Percentiles rank a stretch among this genome's conserved stretches.
phyloP scores from a whole-genome alignment of 2,113 vertebrate species.

The Etheostoma cragini region DNA sequence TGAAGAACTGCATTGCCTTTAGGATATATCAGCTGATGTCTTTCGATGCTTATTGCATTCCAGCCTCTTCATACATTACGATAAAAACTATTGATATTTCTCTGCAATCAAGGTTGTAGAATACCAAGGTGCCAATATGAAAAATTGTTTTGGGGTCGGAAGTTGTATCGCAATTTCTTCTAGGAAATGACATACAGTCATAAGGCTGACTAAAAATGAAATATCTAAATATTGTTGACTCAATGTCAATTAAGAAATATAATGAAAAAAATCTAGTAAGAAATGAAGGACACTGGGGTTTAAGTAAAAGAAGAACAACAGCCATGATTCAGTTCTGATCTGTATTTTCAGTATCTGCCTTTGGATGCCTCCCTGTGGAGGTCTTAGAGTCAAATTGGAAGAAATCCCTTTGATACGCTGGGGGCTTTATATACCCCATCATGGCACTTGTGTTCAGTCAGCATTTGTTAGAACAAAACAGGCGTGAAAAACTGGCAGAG shows the following conservation, averaged over 20 bases:
- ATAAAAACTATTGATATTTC: neutral
- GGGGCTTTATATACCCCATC: neutral
- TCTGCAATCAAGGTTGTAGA: too few relatives aligned
- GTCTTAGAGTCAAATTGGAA: neutral
- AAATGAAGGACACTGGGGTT: neutral
- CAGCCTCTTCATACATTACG: neutral
- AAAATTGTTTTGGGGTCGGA: neutral
- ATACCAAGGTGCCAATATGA: neutral
- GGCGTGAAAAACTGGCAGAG: neutral
- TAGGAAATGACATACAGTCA: neutral
- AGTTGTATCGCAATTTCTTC: neutral
- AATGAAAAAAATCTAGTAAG: neutral
- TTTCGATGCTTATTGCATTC: slow-evolving; percentile 9
- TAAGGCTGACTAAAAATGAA: neutral
- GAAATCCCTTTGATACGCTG: neutral
- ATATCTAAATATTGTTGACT: neutral
- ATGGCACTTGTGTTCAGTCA: neutral
- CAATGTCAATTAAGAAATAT: neutral
- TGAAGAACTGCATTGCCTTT: neutral
- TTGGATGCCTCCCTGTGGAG: neutral
- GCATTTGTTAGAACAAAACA: neutral
- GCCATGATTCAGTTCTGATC: neutral
- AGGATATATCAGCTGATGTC: neutral
- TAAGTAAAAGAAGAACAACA: neutral
- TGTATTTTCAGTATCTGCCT: too few relatives aligned